phyloP scores from a whole-genome alignment of 2,888 invertebrate species.

The Villa cingulata region DNA sequence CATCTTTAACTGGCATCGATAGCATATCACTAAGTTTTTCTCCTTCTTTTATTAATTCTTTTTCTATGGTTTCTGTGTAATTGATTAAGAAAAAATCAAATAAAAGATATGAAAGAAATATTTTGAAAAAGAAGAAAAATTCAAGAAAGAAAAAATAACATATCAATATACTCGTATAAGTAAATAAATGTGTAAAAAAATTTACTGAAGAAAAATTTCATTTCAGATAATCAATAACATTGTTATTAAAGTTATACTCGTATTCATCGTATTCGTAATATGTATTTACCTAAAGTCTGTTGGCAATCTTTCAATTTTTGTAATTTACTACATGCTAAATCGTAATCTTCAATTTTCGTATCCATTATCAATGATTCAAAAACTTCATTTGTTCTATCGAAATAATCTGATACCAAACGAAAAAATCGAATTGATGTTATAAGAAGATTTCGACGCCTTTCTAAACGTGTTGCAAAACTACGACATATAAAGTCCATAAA shows the following conservation, averaged over 20 bases:
- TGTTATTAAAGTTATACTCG: no score
- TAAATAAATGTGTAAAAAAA: no score
- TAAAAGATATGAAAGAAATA: no score
- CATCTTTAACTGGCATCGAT: constrained; percentile 65
- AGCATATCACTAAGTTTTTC: constrained; percentile 64
- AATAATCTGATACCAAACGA: constrained; percentile 58
- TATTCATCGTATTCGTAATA: no score
- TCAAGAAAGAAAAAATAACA: no score
- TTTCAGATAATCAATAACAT: no score
- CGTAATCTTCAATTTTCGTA: constrained; percentile 43
- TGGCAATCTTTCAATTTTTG: constrained; percentile 48
- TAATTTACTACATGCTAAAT: constrained; percentile 42
- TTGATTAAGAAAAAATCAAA: no score
- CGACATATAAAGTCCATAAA: constrained; percentile 73
- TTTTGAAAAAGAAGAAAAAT: no score
- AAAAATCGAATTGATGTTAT: constrained; percentile 64
- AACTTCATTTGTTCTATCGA: constrained; percentile 50
- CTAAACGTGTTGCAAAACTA: constrained; percentile 60
- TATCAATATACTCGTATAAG: no score
- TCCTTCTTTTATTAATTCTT: constrained; percentile 56
- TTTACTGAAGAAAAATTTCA: no score
- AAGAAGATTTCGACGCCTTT: constrained; percentile 56
- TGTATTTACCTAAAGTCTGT: constrained; percentile 41
- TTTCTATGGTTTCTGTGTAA: constrained; percentile 46
- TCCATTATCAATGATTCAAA: constrained; percentile 54